Conservation (phyloP, 2,113 vertebrate species). For the Ploceus nigricollis region DNA sequence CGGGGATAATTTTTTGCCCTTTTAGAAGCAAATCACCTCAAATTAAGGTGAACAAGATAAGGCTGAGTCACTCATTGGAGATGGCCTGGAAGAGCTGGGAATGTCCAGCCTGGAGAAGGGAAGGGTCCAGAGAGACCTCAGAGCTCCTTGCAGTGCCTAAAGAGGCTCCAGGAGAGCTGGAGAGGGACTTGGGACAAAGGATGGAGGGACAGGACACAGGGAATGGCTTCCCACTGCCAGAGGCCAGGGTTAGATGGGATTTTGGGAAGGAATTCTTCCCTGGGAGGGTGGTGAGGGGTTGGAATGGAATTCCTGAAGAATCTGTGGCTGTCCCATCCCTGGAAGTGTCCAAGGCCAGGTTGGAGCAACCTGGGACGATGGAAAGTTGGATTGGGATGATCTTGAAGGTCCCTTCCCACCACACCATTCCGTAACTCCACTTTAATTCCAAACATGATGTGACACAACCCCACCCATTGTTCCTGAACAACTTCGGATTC, state of each 20-base stretch:
- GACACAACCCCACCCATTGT: background rate
- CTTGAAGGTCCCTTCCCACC: background rate
- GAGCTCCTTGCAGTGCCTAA: accelerated
- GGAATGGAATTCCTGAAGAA: background rate
- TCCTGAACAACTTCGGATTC: background rate
- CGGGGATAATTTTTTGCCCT: background rate
- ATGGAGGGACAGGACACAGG: background rate
- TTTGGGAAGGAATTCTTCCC: background rate
- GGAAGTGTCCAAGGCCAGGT: background rate
- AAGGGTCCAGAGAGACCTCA: accelerated
- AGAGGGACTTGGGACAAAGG: background rate
- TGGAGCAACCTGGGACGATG: background rate
- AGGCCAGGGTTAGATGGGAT: accelerated
- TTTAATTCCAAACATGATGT: accelerated
- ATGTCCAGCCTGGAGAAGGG: background rate
- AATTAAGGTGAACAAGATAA: background rate
- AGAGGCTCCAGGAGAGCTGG: background rate
- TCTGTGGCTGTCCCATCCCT: accelerated
- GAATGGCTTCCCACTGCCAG: background rate
- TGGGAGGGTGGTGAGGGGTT: background rate
- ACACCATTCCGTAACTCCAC: background rate
- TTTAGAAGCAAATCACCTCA: background rate
- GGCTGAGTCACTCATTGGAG: background rate
- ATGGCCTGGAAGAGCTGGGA: accelerated
- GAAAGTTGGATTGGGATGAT: background rate